These are phyloP conservation scores for Dryobotodes eremita DNA, from an alignment of 2,888 invertebrate genomes.

Conservation along the genomic window DNA sequence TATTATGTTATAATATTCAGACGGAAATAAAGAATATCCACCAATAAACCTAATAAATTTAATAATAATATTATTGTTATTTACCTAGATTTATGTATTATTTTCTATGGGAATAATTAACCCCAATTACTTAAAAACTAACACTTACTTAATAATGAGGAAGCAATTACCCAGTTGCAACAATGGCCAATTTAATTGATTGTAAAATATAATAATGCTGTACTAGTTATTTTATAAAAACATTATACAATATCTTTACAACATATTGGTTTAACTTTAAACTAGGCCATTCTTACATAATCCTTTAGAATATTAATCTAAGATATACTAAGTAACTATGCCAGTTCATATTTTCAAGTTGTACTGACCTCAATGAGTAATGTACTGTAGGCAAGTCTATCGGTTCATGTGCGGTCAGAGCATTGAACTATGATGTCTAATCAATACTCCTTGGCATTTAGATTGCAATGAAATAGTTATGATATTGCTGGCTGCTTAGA, in stretches of 20 bases:
- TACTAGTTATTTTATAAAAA: constrained; percentile 11
- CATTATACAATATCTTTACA: constrained; percentile 28
- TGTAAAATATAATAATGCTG: neutral
- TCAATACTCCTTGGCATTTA: constrained; percentile 76
- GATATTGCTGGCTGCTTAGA: constrained; percentile 33
- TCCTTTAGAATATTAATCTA: constrained; percentile 39
- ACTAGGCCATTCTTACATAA: constrained; percentile 30
- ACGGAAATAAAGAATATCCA: too few species aligned
- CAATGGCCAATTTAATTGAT: constrained; percentile 1
- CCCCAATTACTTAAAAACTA: too few species aligned
- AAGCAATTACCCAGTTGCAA: constrained; percentile 1
- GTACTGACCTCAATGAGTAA: constrained; percentile 61
- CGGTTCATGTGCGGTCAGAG: constrained; percentile 44
- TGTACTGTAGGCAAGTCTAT: constrained; percentile 34
- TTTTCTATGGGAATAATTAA: too few species aligned
- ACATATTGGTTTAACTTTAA: constrained; percentile 15
- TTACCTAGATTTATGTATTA: too few species aligned
- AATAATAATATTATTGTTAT: too few species aligned
- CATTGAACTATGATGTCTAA: constrained; percentile 74
- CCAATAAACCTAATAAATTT: too few species aligned
- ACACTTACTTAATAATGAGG: neutral
- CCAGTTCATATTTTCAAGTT: constrained; percentile 33
- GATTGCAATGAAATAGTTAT: constrained; percentile 57
- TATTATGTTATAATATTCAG: too few species aligned
- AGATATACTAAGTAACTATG: constrained; percentile 35